phyloP scores from a whole-genome alignment of 2,797 vertebrate species.

The Urophycis tenuis region DNA sequence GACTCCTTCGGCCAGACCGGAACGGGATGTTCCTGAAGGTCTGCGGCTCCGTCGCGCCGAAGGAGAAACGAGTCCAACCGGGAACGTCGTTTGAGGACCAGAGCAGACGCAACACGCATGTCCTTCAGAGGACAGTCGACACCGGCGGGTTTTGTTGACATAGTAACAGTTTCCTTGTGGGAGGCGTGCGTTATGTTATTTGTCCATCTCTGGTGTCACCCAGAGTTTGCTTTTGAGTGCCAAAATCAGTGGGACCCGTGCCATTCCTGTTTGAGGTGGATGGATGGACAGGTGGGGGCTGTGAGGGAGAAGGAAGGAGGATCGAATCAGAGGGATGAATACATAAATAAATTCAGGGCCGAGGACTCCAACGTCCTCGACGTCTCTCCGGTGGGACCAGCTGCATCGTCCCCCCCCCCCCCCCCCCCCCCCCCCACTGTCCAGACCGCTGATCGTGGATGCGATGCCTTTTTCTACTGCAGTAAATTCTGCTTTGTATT shows the following conservation, averaged over 20 bases:
- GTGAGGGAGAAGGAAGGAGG: neutral
- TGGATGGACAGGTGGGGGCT: neutral
- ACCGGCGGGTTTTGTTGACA: too few species aligned
- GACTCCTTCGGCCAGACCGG: slow-evolving; percentile 3
- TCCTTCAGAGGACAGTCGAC: too few species aligned
- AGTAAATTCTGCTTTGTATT: neutral
- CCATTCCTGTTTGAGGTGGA: slow-evolving; percentile 16
- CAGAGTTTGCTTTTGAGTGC: neutral
- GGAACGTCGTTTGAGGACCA: too few species aligned
- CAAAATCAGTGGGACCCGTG: neutral
- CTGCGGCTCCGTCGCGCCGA: slow-evolving; percentile 10
- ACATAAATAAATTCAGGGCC: neutral
- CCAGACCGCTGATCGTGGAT: neutral
- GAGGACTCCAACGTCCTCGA: too few species aligned
- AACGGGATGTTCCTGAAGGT: neutral
- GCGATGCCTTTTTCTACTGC: neutral
- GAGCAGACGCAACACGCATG: too few species aligned
- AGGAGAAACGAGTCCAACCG: neutral
- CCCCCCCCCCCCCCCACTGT: too few species aligned
- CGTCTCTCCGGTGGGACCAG: neutral
- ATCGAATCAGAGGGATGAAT: neutral
- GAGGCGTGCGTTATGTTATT: slow-evolving; percentile 1
- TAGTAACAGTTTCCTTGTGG: neutral
- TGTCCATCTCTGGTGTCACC: slow-evolving; percentile 1
- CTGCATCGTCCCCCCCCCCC: too few species aligned